These are phyloP conservation scores for Linurgus olivaceus DNA, from an alignment of 2,797 vertebrate species.

Conservation along the genomic window DNA sequence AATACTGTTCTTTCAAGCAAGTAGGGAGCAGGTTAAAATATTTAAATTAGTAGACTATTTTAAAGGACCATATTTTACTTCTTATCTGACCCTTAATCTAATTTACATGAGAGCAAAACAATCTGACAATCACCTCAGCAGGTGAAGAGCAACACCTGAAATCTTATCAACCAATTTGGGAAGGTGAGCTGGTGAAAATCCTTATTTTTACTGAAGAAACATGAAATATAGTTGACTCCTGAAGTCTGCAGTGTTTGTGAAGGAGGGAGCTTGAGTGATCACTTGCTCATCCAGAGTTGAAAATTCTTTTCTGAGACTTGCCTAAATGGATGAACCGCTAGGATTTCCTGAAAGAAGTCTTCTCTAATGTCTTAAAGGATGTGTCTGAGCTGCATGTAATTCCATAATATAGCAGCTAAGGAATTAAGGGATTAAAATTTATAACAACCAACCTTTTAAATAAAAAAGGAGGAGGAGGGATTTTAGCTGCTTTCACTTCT, in stretches of 20 bases:
- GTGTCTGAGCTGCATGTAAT: not conserved
- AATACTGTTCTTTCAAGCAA: not conserved
- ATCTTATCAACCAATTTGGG: not conserved
- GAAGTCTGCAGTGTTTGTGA: not conserved
- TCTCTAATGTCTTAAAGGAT: not conserved
- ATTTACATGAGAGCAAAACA: not conserved
- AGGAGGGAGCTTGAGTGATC: not conserved
- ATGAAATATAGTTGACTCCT: not conserved
- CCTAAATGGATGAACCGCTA: not conserved
- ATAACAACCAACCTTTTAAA: not conserved
- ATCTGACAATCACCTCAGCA: not conserved
- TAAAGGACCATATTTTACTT: not conserved
- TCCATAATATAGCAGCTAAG: not conserved
- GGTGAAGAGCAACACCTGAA: not conserved
- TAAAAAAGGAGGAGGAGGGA: not conserved
- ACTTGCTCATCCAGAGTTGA: not conserved
- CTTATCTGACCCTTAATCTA: not conserved
- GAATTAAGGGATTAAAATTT: not conserved
- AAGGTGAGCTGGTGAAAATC: not conserved
- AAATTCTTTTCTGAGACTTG: not conserved
- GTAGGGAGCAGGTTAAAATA: not conserved
- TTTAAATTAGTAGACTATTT: not conserved
- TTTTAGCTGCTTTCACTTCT: not conserved
- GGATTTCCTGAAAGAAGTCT: not conserved
- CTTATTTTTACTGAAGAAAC: not conserved